Evolutionary conservation across 2,888 invertebrate species (phyloP), one percentile per base, ranked within the genome.

Genomic region (Lithophane leautieri): DNA sequence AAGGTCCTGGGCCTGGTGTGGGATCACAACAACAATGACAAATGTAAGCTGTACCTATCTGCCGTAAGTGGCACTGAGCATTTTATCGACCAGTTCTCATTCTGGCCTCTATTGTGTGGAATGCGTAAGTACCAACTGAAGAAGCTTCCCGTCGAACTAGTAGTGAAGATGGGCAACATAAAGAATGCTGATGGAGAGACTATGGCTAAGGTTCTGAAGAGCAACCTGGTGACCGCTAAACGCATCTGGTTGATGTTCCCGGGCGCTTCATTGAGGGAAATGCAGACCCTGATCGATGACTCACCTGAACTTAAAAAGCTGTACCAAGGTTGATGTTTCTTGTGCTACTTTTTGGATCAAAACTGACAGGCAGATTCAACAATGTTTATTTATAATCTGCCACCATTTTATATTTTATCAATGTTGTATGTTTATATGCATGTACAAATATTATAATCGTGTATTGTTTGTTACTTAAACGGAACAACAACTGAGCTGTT

Each of bases 1-100:
- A 75, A 73, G 0, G 54, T 82, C 0, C 85, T 94, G 0, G 93
- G 94, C 4, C 79, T 94, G 0, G 83, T 69, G 4, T 94, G 94
- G 94, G 86, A 93, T 76, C 90, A 91, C 62, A 34, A 63, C 4
- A 81, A 90, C 67, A 60, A 73, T 0, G 82, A 85, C 2, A 89
- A 87, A 79, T 91, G 91, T 69, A 90, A 86, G 68, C 84, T 94
- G 0, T 94, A 90, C 62, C 84, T 94, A 0, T 91, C 94, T 6
- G 90, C 93, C 0, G 89, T 93, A 0, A 91, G 90, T 40, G 94
- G 94, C 0, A 86, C 91, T 0, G 94, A 94, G 66, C 92, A 94
- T 79, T 92, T 93, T 68, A 89, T 89, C 14, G 90, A 91, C 0
- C 92, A 93, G 40, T 94, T 94, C 74, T 83, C 86, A 0, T 94